phyloP scores from a whole-genome alignment of 2,888 invertebrate species.

The Labia minor region DNA sequence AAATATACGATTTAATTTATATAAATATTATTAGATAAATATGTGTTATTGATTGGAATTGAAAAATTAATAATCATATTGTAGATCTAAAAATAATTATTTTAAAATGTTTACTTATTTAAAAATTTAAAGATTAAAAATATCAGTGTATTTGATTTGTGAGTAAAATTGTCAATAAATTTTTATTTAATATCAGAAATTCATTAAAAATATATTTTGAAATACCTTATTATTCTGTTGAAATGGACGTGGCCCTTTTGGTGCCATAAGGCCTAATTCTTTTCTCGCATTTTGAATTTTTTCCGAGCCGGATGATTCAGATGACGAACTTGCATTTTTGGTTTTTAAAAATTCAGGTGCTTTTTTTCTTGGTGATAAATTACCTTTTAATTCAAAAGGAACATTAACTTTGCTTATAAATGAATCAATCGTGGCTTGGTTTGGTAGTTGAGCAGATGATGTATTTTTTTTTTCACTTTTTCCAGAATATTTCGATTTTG shows the following conservation, averaged over 20 bases:
- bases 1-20: too few species aligned
- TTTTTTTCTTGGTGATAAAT: conserved; percentile 21
- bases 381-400: conserved; percentile 22
- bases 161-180: too few species aligned
- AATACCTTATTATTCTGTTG: not conserved
- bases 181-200: too few species aligned
- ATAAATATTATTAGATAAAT: too few species aligned
- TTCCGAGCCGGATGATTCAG: not conserved
- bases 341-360: not conserved
- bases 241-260: conserved; percentile 14
- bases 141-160: too few species aligned
- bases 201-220: too few species aligned
- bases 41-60: too few species aligned
- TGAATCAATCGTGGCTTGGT: not conserved
- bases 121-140: too few species aligned
- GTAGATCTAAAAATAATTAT: too few species aligned
- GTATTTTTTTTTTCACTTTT: not conserved
- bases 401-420: conserved; percentile 13
- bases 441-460: not conserved
- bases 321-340: not conserved
- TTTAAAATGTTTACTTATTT: too few species aligned
- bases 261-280: conserved; percentile 21
- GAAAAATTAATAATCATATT: too few species aligned
- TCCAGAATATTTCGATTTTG: not conserved
- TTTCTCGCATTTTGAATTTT: conserved; percentile 17